Conservation (phyloP, 2,888 invertebrate species). For the Dynastes tityus region DNA sequence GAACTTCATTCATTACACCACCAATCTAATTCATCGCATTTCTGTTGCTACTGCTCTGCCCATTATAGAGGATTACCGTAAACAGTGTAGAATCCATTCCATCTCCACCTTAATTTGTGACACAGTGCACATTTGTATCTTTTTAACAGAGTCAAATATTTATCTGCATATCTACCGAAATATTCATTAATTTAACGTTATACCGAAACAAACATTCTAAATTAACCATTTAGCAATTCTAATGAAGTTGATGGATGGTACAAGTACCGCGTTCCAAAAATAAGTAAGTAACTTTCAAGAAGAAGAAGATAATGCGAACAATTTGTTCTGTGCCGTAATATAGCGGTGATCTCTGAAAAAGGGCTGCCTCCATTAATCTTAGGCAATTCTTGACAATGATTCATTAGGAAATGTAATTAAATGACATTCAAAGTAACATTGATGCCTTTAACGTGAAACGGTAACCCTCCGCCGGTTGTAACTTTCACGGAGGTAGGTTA, state of each 20-base stretch:
- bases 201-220: not conserved
- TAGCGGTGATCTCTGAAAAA: not conserved
- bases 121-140: too few relatives aligned
- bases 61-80: too few relatives aligned
- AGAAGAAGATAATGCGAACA: conserved; percentile 1
- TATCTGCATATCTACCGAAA: not conserved
- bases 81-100: too few relatives aligned
- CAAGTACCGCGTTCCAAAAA: not conserved
- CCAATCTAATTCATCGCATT: too few relatives aligned
- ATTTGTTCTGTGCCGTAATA: conserved; percentile 5
- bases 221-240: conserved; percentile 2
- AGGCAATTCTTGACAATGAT: not conserved
- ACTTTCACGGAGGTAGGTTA: not conserved
- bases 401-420: conserved; percentile 13
- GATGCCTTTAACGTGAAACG: not conserved
- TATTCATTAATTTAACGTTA: not conserved
- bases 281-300: not conserved
- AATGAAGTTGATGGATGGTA: conserved; percentile 4
- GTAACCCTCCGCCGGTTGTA: not conserved
- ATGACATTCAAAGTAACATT: not conserved
- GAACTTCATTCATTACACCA: too few relatives aligned
- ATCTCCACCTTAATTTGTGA: too few relatives aligned
- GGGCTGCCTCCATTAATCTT: not conserved
- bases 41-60: too few relatives aligned
- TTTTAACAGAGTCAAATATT: too few relatives aligned